A percentile compares a stretch with the other conserved stretches of the same genome.
Evolutionary conservation across 64 coral and sea anemone genomes (phyloP).

Genomic region (Pocillopora verrucosa): DNA sequence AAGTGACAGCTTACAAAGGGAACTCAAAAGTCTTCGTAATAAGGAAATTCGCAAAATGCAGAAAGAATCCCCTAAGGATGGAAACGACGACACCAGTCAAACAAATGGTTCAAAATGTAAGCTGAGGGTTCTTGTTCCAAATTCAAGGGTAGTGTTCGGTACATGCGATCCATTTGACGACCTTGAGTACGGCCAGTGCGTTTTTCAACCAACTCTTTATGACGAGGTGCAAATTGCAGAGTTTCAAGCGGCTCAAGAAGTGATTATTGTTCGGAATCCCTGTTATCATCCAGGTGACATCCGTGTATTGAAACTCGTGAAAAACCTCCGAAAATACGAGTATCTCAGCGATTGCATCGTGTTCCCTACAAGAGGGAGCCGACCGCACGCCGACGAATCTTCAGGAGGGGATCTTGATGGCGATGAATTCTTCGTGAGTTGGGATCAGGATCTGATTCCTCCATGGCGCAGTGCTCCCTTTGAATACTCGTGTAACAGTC

Average conservation of each 20-base stretch:
- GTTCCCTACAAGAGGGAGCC: slow-evolving; percentile 46
- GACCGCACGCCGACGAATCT: slow-evolving; percentile 60
- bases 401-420: slow-evolving; percentile 68
- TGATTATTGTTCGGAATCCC: slow-evolving; percentile 60
- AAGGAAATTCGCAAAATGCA: slow-evolving; percentile 56
- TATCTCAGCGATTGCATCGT: slow-evolving; percentile 64
- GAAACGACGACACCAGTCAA: neutral
- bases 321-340: slow-evolving; percentile 14
- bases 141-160: slow-evolving; percentile 56
- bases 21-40: slow-evolving; percentile 18
- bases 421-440: slow-evolving; percentile 64
- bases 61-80: slow-evolving; percentile 12
- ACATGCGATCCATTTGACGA: slow-evolving; percentile 56
- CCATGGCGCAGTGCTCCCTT: slow-evolving; percentile 30
- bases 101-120: slow-evolving; percentile 31
- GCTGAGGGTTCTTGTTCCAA: slow-evolving; percentile 56
- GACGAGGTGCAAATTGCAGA: slow-evolving; percentile 25
- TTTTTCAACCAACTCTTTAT: slow-evolving; percentile 52
- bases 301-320: slow-evolving; percentile 48
- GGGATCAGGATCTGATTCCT: slow-evolving; percentile 57
- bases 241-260: slow-evolving; percentile 14
- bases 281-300: slow-evolving; percentile 60
- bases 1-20: slow-evolving; percentile 17
- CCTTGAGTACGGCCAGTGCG: slow-evolving; percentile 47
- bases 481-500: slow-evolving; percentile 23